These are phyloP conservation scores for Leptobrachium ailaonicum DNA, from an alignment of 2,113 vertebrate genomes.

Conservation along the genomic window DNA sequence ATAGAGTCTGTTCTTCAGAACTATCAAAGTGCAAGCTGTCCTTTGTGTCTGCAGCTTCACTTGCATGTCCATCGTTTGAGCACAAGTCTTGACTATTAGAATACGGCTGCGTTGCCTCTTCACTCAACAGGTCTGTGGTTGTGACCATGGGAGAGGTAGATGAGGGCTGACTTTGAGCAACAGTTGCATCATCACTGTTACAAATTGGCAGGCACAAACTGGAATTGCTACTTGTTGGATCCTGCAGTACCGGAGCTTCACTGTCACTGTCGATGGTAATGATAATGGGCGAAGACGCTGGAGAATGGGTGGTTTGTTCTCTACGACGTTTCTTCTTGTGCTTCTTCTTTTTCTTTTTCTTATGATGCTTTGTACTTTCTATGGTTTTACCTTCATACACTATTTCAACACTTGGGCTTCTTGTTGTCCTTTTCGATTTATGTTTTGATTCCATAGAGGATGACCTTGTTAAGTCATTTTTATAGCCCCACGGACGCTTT, in stretches of 20 bases:
- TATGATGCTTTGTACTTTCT: slow-evolving; percentile 68
- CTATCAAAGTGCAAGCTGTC: slow-evolving; percentile 41
- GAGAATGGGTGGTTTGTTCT: slow-evolving; percentile 57
- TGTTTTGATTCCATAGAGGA: slow-evolving; percentile 64
- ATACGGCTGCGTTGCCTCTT: slow-evolving; percentile 47
- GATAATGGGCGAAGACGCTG: slow-evolving; percentile 66
- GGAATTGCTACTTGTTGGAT: slow-evolving; percentile 42
- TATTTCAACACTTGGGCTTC: slow-evolving; percentile 82
- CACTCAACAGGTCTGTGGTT: neutral
- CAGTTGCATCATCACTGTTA: slow-evolving; percentile 37
- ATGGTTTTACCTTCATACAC: slow-evolving; percentile 72
- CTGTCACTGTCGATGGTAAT: slow-evolving; percentile 87
- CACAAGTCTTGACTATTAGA: slow-evolving; percentile 45
- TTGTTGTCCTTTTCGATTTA: slow-evolving; percentile 70
- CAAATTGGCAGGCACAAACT: slow-evolving; percentile 36
- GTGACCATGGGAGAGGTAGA: slow-evolving; percentile 48
- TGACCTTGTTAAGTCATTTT: slow-evolving; percentile 63
- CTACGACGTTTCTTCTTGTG: slow-evolving; percentile 83
- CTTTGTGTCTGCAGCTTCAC: slow-evolving; percentile 40
- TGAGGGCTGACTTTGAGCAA: slow-evolving; percentile 51
- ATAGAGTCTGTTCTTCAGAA: slow-evolving; percentile 48
- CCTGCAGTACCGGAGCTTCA: slow-evolving; percentile 61
- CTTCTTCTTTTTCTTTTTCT: slow-evolving; percentile 90
- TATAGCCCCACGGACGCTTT: slow-evolving; percentile 58
- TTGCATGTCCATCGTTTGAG: slow-evolving; percentile 38